phyloP scores from a whole-genome alignment of 2,797 vertebrate genomes.

The Sebastiscus tertius region DNA sequence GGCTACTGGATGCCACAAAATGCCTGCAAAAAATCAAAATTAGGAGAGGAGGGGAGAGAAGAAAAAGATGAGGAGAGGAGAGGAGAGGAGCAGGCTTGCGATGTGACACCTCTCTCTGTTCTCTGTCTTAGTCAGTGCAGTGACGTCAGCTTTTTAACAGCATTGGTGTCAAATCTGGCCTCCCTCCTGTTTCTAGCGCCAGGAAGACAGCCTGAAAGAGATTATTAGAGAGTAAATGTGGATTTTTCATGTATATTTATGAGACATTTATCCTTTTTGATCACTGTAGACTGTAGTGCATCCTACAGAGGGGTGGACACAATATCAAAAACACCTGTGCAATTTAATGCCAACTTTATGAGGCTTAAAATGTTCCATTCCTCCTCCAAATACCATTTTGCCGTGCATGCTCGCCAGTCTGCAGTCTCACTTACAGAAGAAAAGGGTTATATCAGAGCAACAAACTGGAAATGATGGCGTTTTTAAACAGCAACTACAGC shows the following conservation, averaged over 20 bases:
- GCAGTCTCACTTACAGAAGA: constrained; percentile 16
- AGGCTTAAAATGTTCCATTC: constrained; percentile 15
- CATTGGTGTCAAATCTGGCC: constrained; percentile 81
- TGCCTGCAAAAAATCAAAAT: constrained; percentile 61
- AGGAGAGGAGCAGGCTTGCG: constrained; percentile 59
- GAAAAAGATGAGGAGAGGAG: not conserved
- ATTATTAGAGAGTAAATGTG: constrained; percentile 52
- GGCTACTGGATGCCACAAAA: constrained; percentile 69
- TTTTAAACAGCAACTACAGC: constrained; percentile 17
- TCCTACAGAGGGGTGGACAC: constrained; percentile 23
- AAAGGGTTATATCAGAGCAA: constrained; percentile 23
- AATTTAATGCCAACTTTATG: constrained; percentile 18
- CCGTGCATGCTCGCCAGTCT: not conserved
- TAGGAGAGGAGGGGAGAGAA: constrained; percentile 10
- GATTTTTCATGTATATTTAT: constrained; percentile 51
- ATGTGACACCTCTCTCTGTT: constrained; percentile 78
- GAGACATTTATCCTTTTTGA: constrained; percentile 35
- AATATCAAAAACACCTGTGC: constrained; percentile 28
- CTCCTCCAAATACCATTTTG: constrained; percentile 7
- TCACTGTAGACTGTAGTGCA: constrained; percentile 3
- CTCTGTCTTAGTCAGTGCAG: constrained; percentile 76
- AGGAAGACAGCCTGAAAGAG: constrained; percentile 59
- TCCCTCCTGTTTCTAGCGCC: constrained; percentile 76
- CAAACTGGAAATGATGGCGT: constrained; percentile 37
- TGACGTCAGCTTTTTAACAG: constrained; percentile 81